Conservation (phyloP, 1,140 invertebrate species). For the Hormaphis cornu region DNA sequence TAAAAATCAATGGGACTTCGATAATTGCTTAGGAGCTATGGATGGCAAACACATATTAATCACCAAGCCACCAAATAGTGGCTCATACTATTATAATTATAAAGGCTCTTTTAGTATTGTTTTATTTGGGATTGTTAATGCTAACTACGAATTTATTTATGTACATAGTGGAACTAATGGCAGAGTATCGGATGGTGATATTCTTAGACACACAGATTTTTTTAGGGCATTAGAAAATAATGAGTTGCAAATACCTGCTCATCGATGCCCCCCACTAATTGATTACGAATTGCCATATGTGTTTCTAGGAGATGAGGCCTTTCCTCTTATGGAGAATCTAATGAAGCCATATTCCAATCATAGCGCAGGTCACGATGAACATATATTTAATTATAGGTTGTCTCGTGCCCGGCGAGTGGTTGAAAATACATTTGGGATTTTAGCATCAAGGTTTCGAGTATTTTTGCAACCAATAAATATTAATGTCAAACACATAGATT, state of each 20-base stretch:
- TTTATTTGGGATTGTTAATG: constrained; percentile 34
- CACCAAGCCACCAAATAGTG: constrained; percentile 39
- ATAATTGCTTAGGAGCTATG: constrained; percentile 44
- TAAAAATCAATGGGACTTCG: constrained; percentile 44
- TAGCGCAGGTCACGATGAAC: neutral
- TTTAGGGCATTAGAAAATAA: constrained; percentile 34
- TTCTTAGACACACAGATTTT: constrained; percentile 39
- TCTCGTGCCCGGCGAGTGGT: neutral
- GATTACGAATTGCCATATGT: constrained; percentile 23
- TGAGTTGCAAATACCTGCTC: constrained; percentile 16
- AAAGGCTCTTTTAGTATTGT: constrained; percentile 40
- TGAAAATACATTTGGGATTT: constrained; percentile 33
- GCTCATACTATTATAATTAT: constrained; percentile 46
- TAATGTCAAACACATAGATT: constrained; percentile 36
- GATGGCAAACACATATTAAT: constrained; percentile 45
- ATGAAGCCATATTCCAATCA: neutral
- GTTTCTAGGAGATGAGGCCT: constrained; percentile 18
- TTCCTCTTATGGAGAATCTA: neutral
- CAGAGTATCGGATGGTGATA: constrained; percentile 41
- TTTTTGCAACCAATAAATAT: neutral
- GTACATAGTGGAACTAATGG: constrained; percentile 33
- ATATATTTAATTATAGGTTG: neutral
- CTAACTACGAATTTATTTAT: constrained; percentile 34
- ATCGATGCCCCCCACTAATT: constrained; percentile 34
- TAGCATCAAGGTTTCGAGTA: neutral